A percentile compares a stretch with the other conserved stretches of the same genome.
Evolutionary conservation across 1,140 invertebrate species (phyloP).

Genomic region (Dendrolimus kikuchii): DNA sequence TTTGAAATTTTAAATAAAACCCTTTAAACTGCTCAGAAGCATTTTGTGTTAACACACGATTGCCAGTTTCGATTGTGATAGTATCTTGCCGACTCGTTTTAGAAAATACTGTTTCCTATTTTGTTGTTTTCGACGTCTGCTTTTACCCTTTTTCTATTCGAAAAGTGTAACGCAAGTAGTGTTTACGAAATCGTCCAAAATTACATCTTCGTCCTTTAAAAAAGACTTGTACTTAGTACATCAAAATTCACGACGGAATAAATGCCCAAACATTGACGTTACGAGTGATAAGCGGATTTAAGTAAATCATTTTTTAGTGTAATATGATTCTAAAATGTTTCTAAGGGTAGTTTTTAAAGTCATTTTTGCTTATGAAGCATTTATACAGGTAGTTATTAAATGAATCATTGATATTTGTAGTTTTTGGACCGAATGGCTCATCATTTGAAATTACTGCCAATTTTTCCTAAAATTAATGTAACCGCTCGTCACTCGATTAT

Average conservation of each 20-base stretch:
- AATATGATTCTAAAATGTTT: not conserved
- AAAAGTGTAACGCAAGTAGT: constrained; percentile 28
- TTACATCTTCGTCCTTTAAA: constrained; percentile 67
- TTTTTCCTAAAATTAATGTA: not conserved
- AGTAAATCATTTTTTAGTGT: not conserved
- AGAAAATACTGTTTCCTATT: constrained; percentile 14
- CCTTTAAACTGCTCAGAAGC: constrained; percentile 35
- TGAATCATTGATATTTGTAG: no score
- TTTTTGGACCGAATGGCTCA: no score
- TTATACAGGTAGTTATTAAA: no score
- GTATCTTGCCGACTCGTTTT: constrained; percentile 52
- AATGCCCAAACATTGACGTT: constrained; percentile 25
- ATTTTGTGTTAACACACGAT: constrained; percentile 32
- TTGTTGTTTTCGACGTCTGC: constrained; percentile 29
- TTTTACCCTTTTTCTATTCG: constrained; percentile 31
- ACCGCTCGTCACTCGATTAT: not conserved
- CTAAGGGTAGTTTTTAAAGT: no score
- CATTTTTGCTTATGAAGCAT: no score
- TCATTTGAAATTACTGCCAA: constrained; percentile 1
- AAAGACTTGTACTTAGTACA: constrained; percentile 67
- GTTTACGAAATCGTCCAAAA: constrained; percentile 58
- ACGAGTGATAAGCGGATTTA: constrained; percentile 33
- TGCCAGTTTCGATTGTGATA: constrained; percentile 54
- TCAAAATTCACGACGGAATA: constrained; percentile 35
- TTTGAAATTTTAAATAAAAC: not conserved